Conservation (phyloP, 2,113 vertebrate species). For the Chlamydotis undulata region DNA sequence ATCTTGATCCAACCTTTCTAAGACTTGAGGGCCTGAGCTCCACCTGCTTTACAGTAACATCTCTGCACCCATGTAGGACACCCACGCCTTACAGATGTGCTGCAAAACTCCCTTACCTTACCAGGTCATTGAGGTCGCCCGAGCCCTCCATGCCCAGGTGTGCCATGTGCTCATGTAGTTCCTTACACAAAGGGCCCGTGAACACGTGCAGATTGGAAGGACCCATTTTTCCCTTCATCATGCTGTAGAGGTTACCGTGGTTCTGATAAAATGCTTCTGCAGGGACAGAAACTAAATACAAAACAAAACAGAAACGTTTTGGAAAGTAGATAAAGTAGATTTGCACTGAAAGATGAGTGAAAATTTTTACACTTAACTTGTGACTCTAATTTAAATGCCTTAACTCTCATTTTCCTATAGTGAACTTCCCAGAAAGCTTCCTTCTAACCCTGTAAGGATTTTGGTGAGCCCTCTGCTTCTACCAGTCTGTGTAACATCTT, state of each 20-base stretch:
- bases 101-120: slow-evolving; percentile 74
- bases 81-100: not conserved
- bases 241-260: slow-evolving; percentile 69
- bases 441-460: not conserved
- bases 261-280: slow-evolving; percentile 78
- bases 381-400: not conserved
- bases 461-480: not conserved
- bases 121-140: slow-evolving; percentile 69
- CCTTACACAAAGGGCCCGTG: slow-evolving; percentile 64
- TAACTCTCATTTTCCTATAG: not conserved
- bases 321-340: not conserved
- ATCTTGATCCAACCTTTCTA: not conserved
- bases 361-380: not conserved
- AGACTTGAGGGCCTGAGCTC: not conserved
- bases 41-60: not conserved
- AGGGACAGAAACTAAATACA: slow-evolving; percentile 75
- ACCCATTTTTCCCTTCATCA: slow-evolving; percentile 78
- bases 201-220: slow-evolving; percentile 65
- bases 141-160: slow-evolving; percentile 66
- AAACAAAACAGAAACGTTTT: not conserved
- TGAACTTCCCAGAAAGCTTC: not conserved
- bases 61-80: not conserved
- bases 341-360: not conserved
- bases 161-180: slow-evolving; percentile 73
- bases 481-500: not conserved